phyloP scores from a whole-genome alignment of 2,888 invertebrate species.

The Maniola hyperantus region DNA sequence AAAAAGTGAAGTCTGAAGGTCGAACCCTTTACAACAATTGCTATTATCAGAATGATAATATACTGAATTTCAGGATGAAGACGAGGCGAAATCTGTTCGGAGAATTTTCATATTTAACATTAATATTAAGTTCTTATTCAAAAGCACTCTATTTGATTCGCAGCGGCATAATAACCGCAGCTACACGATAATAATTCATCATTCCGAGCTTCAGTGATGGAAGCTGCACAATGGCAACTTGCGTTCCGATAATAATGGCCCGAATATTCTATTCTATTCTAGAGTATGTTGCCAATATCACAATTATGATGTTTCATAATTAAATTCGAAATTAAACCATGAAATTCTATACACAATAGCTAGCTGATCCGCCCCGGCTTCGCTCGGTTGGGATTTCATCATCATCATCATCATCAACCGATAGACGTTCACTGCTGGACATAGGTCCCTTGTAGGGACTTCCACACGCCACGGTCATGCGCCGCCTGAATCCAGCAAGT shows the following conservation, averaged over 20 bases:
- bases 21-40: no score
- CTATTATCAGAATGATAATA: no score
- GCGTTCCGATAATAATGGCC: slow-evolving; percentile 6
- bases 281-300: not conserved
- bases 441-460: no score
- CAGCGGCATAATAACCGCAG: slow-evolving; percentile 6
- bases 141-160: slow-evolving; percentile 17
- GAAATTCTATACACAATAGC: not conserved
- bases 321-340: not conserved
- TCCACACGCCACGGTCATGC: no score
- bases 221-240: not conserved
- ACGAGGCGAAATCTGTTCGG: not conserved
- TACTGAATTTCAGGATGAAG: not conserved
- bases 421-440: no score
- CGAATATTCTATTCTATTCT: slow-evolving; percentile 11
- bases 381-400: no score
- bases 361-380: no score
- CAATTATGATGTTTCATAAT: not conserved
- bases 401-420: no score
- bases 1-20: no score
- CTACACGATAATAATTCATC: slow-evolving; percentile 4
- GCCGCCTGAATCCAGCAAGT: no score
- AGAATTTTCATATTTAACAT: not conserved
- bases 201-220: not conserved
- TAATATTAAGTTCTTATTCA: slow-evolving; percentile 9